Base-by-base conservation (phyloP, 2,797 vertebrate genomes). In the Leptatherina wallacei region DNA sequence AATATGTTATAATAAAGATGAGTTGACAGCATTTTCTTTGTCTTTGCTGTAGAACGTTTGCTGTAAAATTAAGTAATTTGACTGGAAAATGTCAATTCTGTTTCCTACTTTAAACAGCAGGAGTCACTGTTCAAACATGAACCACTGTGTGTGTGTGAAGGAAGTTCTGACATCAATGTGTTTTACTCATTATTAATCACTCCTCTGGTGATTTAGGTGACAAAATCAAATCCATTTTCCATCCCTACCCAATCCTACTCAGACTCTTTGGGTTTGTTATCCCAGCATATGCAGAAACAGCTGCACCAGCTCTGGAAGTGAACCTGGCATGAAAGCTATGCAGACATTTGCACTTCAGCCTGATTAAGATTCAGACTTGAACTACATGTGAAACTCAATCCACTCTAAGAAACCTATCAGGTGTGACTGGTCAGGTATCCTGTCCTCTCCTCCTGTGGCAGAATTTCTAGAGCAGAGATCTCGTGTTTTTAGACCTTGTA, bases 91-190 rank as follows among this genome's bases (percentile, higher is more conserved):
- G 27, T 64, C 29, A 33, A 12, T 54, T 62, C 64, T 8, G 35
- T 79, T 80, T 8, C 52, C 29, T 68, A 29, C 13, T 5, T 72
- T 18, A 32, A 76, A 80, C 87, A 89, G 77, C 49, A 88, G 87
- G 79, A 72, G 85, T 84, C 85, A 78, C 77, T 82, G 57, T 87
- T 85, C 18, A 75, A 14, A 62, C 76, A 73, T 7, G 6, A 71
- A 72, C 6, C 33, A 36, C 2, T 16, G 6, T 47, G 7, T 16
- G 6, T 47, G 7, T 10, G 6, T 24, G 11, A 4, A 27, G 27
- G 5, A 32, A 32, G 18, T 35, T 61, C 30, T 42, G 30, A 10
- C 59, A 40, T 22, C 9, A 40, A 3, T 30, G 16, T 30, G 16
- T 38, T 38, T 61, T 10, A 20, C 20, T 47, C 1, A 32, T 40